These are phyloP conservation scores for Aphidius gifuensis DNA, from an alignment of 1,140 invertebrate species.

Conservation along the genomic window DNA sequence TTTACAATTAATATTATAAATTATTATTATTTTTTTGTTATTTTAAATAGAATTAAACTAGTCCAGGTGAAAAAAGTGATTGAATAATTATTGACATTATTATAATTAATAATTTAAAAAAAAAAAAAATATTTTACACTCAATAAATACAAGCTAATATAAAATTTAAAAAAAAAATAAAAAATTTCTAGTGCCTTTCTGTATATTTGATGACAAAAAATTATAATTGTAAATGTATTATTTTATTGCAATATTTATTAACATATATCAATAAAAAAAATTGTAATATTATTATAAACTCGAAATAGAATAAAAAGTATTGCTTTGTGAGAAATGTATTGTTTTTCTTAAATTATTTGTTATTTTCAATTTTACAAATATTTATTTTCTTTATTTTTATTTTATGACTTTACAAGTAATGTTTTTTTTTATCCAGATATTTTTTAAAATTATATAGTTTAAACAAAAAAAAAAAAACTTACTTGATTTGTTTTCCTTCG, in stretches of 20 bases:
- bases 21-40: too few relatives aligned
- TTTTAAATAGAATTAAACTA: neutral
- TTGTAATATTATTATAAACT: constrained; percentile 21
- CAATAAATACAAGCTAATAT: neutral
- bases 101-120: neutral
- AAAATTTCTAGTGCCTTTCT: constrained; percentile 26
- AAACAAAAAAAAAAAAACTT: too few relatives aligned
- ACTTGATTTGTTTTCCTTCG: too few relatives aligned
- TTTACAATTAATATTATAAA: too few relatives aligned
- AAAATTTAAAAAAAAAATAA: constrained; percentile 8
- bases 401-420: neutral
- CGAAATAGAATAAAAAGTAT: constrained; percentile 23
- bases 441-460: too few relatives aligned
- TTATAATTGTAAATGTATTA: constrained; percentile 27
- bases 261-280: constrained; percentile 22
- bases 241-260: constrained; percentile 27
- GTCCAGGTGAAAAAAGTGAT: neutral
- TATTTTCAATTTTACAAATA: neutral
- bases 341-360: neutral
- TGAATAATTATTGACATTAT: neutral
- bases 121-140: neutral
- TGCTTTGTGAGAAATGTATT: constrained; percentile 11
- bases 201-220: constrained; percentile 28
- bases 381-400: neutral
- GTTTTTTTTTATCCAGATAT: too few relatives aligned